Evolutionary conservation across 2,888 invertebrate genomes (phyloP), one percentile per base, ranked within the genome.

Genomic region (Smittia sp.): DNA sequence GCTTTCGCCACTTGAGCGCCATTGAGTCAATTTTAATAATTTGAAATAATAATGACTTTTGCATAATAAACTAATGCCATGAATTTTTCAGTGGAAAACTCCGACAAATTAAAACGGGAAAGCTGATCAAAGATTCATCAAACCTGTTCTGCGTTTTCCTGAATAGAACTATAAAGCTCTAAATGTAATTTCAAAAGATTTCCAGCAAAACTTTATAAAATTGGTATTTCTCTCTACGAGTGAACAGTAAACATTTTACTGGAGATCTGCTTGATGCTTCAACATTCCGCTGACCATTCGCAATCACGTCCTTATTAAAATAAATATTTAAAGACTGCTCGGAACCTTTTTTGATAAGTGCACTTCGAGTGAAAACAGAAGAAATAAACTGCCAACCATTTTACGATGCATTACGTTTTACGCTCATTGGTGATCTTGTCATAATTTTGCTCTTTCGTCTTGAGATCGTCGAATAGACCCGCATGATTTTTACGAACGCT

Each of bases 61-160:
- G 68, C 41, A 68, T 68, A 68, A 68, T 68, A 41, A 68, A 68
- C 68, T 68, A 68, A 68, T 68, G 68, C 22, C 41, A 68, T 68
- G 39, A 41, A 68, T 41, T 68, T 41, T 66, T 68, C n/a, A 46
- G 2, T 15, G 46, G 46, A 11, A 46, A 46, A 46, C n/a, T 2
- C 15, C n/a, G 46, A n/a, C 2, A 46, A 46, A 46, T 46, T 46
- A 32, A 32, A 32, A 32, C 32, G 9, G 9, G 32, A 32, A 32
- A 32, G n/a, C n/a, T n/a, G n/a, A n/a, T n/a, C n/a, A n/a, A n/a
- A n/a, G n/a, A n/a, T n/a, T n/a, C n/a, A n/a, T n/a, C n/a, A n/a
- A n/a, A n/a, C n/a, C n/a, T n/a, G n/a, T n/a, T n/a, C n/a, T n/a
- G n/a, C n/a, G n/a, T n/a, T n/a, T n/a, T n/a, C n/a, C n/a, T n/a